Conservation (phyloP, 2,888 invertebrate species). For the Microctonus brassicae region DNA sequence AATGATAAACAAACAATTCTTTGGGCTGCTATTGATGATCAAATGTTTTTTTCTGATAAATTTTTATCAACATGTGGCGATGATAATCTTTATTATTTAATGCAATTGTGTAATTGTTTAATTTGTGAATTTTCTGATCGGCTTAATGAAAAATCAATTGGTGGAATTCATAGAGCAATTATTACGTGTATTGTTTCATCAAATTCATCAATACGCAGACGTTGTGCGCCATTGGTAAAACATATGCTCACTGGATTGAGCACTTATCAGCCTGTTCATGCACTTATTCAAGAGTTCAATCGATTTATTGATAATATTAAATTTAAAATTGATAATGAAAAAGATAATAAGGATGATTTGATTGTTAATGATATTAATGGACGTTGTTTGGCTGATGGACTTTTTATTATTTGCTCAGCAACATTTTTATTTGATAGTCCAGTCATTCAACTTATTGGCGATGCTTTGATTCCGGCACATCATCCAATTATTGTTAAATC, state of each 20-base stretch:
- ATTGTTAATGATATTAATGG: constrained; percentile 71
- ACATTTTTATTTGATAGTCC: constrained; percentile 67
- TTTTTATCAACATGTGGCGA: constrained; percentile 80
- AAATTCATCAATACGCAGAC: constrained; percentile 75
- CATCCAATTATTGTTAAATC: constrained; percentile 78
- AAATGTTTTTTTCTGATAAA: constrained; percentile 86
- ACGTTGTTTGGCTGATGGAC: constrained; percentile 73
- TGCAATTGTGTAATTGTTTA: constrained; percentile 80
- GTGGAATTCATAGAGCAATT: constrained; percentile 80
- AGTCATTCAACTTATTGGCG: constrained; percentile 74
- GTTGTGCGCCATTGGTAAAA: constrained; percentile 75
- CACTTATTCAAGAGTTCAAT: constrained; percentile 78
- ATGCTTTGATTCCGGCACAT: constrained; percentile 80
- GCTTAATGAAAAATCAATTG: constrained; percentile 75
- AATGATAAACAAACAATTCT: constrained; percentile 72
- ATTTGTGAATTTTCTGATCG: constrained; percentile 79
- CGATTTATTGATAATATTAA: constrained; percentile 78
- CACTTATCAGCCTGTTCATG: constrained; percentile 75
- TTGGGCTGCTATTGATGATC: constrained; percentile 83
- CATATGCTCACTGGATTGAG: constrained; percentile 75
- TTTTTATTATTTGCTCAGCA: constrained; percentile 72
- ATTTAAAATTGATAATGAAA: constrained; percentile 70
- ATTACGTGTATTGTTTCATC: constrained; percentile 78
- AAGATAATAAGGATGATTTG: constrained; percentile 65
- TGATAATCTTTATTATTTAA: constrained; percentile 78